Evolutionary conservation across 1,140 invertebrate genomes (phyloP), one percentile per base, ranked within the genome.

Genomic region (Drosophila parvula): DNA sequence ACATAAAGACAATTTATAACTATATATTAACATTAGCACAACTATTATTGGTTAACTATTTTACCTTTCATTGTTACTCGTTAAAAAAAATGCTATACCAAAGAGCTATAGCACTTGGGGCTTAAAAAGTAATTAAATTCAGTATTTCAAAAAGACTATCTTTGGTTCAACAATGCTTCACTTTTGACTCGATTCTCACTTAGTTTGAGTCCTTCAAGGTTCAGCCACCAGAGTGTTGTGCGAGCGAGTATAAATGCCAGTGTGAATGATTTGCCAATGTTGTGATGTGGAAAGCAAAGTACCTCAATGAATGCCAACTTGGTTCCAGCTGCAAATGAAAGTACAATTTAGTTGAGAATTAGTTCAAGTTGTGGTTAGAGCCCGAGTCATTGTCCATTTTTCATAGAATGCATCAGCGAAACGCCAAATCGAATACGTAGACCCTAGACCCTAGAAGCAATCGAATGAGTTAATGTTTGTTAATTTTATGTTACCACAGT

Each of bases 271-370:
- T 74, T 73, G 48, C 47, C 48, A 74, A 69, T 59, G 81, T 89
- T 89, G 84, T 89, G 84, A 89, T 78, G 80, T 77, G 71, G 40
- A 82, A 83, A 89, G 80, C 67, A 58, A 86, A 88, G 84, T 89
- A 89, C 84, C 84, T 89, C 80, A 70, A 83, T 68, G 75, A 48
- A 82, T 40, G 79, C 65, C 62, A 89, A 80, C 69, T 75, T 75
- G 80, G 74, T 88, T 89, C 79, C 80, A 89, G 77, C 83, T 63
- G 83, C 74, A 69, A 83, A 75, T 78, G 62, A 88, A 86, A 88
- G 84, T 88, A 89, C 83, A 88, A 89, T 74, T 88, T 83, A 79
- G 68, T 86, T 86, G 44, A 81, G 60, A 44, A 76, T 86, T 78
- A 69, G 68, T 71, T 74, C 34, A 51, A 68, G 18, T 53, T 63